These are phyloP conservation scores for Popillia japonica DNA, from an alignment of 1,140 invertebrate species.

Conservation along the genomic window DNA sequence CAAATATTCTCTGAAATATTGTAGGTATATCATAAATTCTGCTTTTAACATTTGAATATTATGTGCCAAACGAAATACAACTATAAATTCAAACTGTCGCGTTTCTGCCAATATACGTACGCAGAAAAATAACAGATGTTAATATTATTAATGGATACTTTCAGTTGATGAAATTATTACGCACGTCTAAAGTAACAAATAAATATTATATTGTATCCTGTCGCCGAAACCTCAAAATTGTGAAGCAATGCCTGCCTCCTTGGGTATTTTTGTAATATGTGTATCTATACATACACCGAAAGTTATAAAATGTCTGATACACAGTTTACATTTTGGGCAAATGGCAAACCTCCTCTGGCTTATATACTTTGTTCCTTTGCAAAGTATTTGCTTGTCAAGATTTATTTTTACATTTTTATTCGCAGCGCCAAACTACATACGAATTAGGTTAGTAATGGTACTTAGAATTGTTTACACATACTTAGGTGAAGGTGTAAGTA, in stretches of 20 bases:
- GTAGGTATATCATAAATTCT: neutral
- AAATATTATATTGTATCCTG: neutral
- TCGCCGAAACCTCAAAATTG: neutral
- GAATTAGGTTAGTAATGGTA: neutral
- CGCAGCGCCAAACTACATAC: neutral
- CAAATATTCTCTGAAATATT: slow-evolving; percentile 11
- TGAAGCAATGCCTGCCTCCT: neutral
- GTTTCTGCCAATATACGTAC: slow-evolving; percentile 5
- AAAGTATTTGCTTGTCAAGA: neutral
- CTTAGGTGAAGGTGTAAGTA: too few relatives aligned
- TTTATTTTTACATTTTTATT: slow-evolving; percentile 30
- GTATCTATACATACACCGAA: neutral
- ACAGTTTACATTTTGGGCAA: neutral
- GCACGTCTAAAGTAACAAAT: neutral
- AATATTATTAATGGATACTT: neutral
- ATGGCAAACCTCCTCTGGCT: neutral
- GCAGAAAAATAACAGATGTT: neutral
- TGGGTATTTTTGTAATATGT: neutral
- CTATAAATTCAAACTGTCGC: neutral
- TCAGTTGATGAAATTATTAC: neutral
- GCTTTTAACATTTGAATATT: slow-evolving; percentile 4
- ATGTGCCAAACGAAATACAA: neutral
- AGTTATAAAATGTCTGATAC: neutral
- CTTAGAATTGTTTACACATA: too few relatives aligned
- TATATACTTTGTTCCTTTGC: neutral